Base-by-base conservation (phyloP, 2,113 vertebrate species). In the Phrynosoma blainvillii region DNA sequence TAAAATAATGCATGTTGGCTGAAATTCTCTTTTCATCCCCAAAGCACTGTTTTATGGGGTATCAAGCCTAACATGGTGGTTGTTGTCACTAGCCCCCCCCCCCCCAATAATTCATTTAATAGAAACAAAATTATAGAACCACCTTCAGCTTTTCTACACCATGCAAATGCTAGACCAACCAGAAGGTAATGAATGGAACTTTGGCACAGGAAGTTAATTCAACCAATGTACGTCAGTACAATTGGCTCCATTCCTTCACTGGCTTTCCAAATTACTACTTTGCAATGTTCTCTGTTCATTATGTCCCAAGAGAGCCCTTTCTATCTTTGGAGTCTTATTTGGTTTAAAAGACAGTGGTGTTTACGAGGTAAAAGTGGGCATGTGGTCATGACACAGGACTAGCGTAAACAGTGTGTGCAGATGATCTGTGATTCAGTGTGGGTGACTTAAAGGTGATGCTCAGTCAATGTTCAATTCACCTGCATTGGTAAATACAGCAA, bases 301-400 rank as follows among this genome's bases (percentile, higher is more conserved):
- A 88, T 84, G 23, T 84, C 76, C 65, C 23, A 82, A 32, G 32
- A 80, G 56, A 76, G 11, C 14, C 1, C n/a, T 65, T 76, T 74
- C 73, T 30, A 30, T 30, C 32, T 2, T 0, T 1, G 80, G 56
- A 71, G 0, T 68, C 27, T 40, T 82, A 82, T 21, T 89, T 76
- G 82, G 56, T 85, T 89, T 82, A 76, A 82, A 42, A 77, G 73
- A 82, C 62, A 82, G 23, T 82, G 0, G 3, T 23, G 0, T 75
- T 85, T 21, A 71, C 18, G 16, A 76, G 84, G 89, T 25, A 18
- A 84, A 84, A 78, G 81, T 0, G 0, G 85, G 25, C 7, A 47
- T 52, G 0, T 52, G 47, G 70, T 0, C 62, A 84, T 4, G 13
- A 47, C 27, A 12, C 77, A 73, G 56, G 74, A 0, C 40, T 13